Percentiles rank a stretch among this genome's conserved stretches.
Evolutionary conservation across 2,113 vertebrate species (phyloP).

Genomic region (Anseranas semipalmata): DNA sequence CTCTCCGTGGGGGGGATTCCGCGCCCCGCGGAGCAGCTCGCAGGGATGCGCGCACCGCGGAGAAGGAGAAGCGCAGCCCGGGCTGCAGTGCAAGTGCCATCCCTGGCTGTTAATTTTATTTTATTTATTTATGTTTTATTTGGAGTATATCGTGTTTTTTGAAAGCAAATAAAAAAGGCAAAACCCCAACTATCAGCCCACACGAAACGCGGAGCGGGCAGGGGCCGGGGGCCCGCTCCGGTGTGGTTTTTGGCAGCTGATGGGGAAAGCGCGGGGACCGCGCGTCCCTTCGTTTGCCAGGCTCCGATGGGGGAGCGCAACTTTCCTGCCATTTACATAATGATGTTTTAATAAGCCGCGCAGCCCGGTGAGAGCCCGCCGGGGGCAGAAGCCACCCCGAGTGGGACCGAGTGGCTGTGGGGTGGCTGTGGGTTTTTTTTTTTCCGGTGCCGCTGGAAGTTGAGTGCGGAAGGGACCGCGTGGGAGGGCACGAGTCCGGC

Average conservation of each 20-base stretch:
- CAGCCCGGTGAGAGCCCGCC: background rate
- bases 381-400: background rate
- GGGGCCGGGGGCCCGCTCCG: background rate
- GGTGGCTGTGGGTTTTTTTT: background rate
- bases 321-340: constrained; percentile 76
- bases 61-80: background rate
- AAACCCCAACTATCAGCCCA: rapidly evolving
- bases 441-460: background rate
- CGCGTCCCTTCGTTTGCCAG: background rate
- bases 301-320: constrained; percentile 45
- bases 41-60: background rate
- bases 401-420: background rate
- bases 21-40: no score
- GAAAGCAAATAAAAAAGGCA: no score
- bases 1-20: background rate
- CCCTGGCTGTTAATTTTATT: no score
- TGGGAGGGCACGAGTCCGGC: background rate
- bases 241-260: background rate
- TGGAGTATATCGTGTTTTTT: background rate
- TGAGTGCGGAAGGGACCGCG: background rate
- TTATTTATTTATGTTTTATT: background rate
- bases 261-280: no score
- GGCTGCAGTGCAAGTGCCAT: background rate
- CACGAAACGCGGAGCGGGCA: background rate
- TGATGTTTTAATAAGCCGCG: constrained; percentile 70